Evolutionary conservation across 1,140 invertebrate genomes (phyloP), one percentile per base, ranked within the genome.

Genomic region (Drosophila nigromelanica): DNA sequence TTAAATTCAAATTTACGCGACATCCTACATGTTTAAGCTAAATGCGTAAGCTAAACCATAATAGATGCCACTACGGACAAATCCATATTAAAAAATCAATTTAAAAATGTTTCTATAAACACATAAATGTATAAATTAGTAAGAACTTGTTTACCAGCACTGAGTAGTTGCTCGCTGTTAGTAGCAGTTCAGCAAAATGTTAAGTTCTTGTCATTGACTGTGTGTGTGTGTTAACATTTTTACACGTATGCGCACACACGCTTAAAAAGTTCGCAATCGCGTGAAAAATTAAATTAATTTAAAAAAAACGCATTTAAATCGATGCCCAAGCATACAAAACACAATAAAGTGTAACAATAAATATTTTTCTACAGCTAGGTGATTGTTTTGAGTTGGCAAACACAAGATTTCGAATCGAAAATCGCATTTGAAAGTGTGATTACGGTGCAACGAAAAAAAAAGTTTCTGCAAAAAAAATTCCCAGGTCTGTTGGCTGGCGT

Each of bases 401-500:
- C 42, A 27, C 24, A 77, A 80, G 60, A 72, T 71, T 70, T 80
- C 24, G 66, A 67, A 63, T 64, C 59, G 69, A 83, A 89, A 89
- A 72, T 74, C 77, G 61, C 70, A 83, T 80, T 80, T 77, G 59
- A 89, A 89, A 89, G 70, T 89, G 80, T 76, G 78, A 74, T 74
- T 78, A 58, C 73, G 63, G 75, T 81, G 79, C 67, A 54, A 77
- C 75, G 76, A 82, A 89, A 87, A 86, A 55, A 61, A 62, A 5
- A 5, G 4, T 87, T 75, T 71, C 72, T 69, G 82, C 82, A 58
- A 72, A 82, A 72, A 82, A 81, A 89, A 89, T 83, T 89, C 83
- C 85, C 83, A 87, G 83, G 83, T 89, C 82, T 86, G 81, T 87
- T 58, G 33, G 79, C 59, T 78, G 62, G 74, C 72, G 63, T 80